phyloP scores from a whole-genome alignment of 2,113 vertebrate species.

The Ondatra zibethicus region DNA sequence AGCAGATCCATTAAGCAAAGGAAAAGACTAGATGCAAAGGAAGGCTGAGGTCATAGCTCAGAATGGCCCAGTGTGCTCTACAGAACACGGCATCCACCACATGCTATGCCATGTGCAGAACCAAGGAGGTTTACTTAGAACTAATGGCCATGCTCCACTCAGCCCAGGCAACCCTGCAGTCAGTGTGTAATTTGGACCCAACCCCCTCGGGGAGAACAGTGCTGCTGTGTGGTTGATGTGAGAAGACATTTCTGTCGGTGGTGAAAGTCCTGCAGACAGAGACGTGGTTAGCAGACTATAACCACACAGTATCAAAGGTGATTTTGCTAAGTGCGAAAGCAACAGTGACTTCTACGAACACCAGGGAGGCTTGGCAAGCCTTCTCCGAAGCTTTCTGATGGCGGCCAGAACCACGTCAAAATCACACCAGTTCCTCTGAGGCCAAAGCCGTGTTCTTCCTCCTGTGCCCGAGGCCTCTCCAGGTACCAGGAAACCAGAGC shows the following conservation, averaged over 20 bases:
- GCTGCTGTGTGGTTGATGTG: slow-evolving; percentile 71
- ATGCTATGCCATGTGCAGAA: rapidly evolving
- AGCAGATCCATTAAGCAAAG: background rate
- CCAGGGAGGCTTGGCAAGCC: slow-evolving; percentile 31
- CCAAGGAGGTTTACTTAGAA: background rate
- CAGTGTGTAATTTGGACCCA: too few species aligned
- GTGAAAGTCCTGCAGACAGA: slow-evolving; percentile 66
- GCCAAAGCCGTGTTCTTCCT: rapidly evolving
- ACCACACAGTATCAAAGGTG: slow-evolving; percentile 78
- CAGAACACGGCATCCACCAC: background rate
- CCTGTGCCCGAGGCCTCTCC: background rate
- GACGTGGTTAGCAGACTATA: slow-evolving; percentile 67
- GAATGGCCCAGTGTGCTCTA: background rate
- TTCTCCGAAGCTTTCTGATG: slow-evolving; percentile 61
- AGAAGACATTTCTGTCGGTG: slow-evolving; percentile 71
- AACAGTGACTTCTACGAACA: background rate
- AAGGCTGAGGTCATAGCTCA: rapidly evolving
- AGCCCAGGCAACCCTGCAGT: background rate
- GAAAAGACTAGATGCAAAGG: background rate
- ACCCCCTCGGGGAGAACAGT: background rate
- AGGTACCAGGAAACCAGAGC: background rate
- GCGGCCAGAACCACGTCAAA: background rate
- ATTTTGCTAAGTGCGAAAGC: slow-evolving; percentile 53
- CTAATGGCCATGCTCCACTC: background rate
- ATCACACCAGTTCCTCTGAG: background rate